A percentile compares a stretch with the other conserved stretches of the same genome.
Evolutionary conservation across 1,140 invertebrate genomes (phyloP).

Genomic region (Pemphigus obesinymphae): DNA sequence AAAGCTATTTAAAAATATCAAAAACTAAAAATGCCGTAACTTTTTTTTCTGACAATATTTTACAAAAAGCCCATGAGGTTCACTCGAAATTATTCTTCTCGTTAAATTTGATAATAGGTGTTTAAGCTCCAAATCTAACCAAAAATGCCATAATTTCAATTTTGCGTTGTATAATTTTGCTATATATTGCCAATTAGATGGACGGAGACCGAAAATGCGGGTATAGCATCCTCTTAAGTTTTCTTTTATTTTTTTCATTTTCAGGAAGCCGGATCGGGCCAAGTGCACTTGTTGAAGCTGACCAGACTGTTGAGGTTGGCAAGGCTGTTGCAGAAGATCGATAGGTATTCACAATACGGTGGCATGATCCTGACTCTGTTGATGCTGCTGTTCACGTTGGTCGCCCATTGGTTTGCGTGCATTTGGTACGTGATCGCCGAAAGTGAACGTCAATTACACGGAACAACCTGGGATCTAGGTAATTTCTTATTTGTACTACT

Average conservation of each 20-base stretch:
- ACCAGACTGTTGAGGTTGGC: slow-evolving; percentile 87
- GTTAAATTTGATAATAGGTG: too few species aligned
- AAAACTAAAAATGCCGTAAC: too few species aligned
- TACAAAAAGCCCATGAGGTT: too few species aligned
- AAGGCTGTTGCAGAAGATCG: slow-evolving; percentile 93
- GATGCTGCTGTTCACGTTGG: slow-evolving; percentile 91
- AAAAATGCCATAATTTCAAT: too few species aligned
- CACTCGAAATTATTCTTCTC: too few species aligned
- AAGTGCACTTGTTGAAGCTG: slow-evolving; percentile 93
- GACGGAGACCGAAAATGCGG: too few species aligned
- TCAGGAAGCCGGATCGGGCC: slow-evolving; percentile 64
- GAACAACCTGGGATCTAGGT: slow-evolving; percentile 73
- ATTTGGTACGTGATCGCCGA: slow-evolving; percentile 97
- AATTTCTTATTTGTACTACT: slow-evolving; percentile 50
- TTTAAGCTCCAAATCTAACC: too few species aligned
- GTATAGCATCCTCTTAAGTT: too few species aligned
- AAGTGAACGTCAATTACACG: slow-evolving; percentile 69
- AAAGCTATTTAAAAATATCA: too few species aligned
- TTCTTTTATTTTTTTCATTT: background rate
- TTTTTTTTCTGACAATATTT: too few species aligned
- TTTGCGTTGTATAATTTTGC: too few species aligned
- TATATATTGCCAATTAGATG: too few species aligned
- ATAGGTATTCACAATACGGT: slow-evolving; percentile 94
- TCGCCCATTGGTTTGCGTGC: slow-evolving; percentile 99
- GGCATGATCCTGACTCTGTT: slow-evolving; percentile 91